Evolutionary conservation across 1,140 invertebrate genomes (phyloP), one percentile per base, ranked within the genome.

Genomic region (Cryptotermes secundus): DNA sequence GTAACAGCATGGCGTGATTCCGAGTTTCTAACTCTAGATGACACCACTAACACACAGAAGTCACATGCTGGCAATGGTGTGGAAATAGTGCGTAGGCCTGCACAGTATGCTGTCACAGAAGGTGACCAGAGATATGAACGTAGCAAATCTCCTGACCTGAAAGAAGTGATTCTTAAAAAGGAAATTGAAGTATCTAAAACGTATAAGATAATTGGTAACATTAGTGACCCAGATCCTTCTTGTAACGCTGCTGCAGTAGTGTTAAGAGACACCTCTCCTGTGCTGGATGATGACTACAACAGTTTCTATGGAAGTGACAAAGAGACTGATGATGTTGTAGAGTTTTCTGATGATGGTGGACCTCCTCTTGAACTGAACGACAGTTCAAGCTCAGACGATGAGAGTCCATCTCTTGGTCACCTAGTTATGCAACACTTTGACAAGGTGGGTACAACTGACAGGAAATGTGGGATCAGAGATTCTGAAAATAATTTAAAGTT

Each of bases 291-390:
- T 81, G 91, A 91, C 86, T 89, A 89, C 86, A 92, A 93, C 87
- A 94, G 92, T 89, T 94, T 93, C 89, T 93, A 92, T 88, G 92
- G 92, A 59, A 92, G 91, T 86, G 93, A 94, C 84, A 94, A 93
- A 88, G 93, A 93, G 86, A 92, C 91, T 49, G 92, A 93, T 84
- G 93, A 95, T 85, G 90, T 92, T 82, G 89, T 94, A 79, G 93
- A 94, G 82, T 95, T 95, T 89, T 95, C 94, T 36, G 94, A 95
- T 87, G 91, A 92, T 87, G 91, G 92, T 86, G 90, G 79, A 65
- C 80, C 85, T 59, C 79, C 83, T 79, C 72, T 85, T 65, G 65
- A 83, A 80, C 79, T 59, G 36, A 81, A 84, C n/a, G 79, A 84
- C 79, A 80, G 53, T 81, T 53, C 45, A 35, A 82, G 80, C 45